Conservation (phyloP, 2,888 invertebrate genomes). For the Hoplodrina ambigua region DNA sequence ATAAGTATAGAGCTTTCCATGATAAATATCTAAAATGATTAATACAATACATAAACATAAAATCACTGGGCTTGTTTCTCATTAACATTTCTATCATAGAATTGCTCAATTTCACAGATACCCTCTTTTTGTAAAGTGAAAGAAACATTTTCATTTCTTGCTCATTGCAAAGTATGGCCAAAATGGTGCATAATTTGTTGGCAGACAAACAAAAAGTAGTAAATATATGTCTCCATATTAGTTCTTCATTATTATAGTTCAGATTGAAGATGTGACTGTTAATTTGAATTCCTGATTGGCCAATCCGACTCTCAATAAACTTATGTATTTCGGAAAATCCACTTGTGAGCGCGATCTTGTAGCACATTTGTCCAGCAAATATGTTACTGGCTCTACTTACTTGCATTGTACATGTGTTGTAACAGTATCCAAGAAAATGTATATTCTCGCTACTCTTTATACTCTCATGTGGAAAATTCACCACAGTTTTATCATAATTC, state of each 20-base stretch:
- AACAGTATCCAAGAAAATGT: slow-evolving; percentile 83
- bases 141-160: slow-evolving; percentile 76
- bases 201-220: slow-evolving; percentile 85
- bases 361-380: slow-evolving; percentile 85
- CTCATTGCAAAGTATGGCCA: slow-evolving; percentile 79
- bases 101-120: slow-evolving; percentile 84
- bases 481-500: slow-evolving; percentile 83
- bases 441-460: slow-evolving; percentile 78
- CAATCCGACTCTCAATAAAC: slow-evolving; percentile 84
- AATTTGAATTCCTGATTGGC: slow-evolving; percentile 85
- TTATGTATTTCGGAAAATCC: slow-evolving; percentile 75
- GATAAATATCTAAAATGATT: slow-evolving; percentile 86
- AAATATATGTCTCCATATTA: slow-evolving; percentile 84
- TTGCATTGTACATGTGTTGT: slow-evolving; percentile 80
- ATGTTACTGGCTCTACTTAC: slow-evolving; percentile 82
- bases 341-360: slow-evolving; percentile 83
- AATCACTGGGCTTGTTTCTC: slow-evolving; percentile 73
- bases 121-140: slow-evolving; percentile 80
- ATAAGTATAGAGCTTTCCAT: slow-evolving; percentile 82
- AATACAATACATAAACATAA: slow-evolving; percentile 82
- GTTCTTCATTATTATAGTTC: slow-evolving; percentile 77
- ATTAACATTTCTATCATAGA: slow-evolving; percentile 78
- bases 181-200: slow-evolving; percentile 87
- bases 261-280: slow-evolving; percentile 85
- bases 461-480: slow-evolving; percentile 78